Evolutionary conservation across 2,888 invertebrate species (phyloP).

Genomic region (Metalampra italica): DNA sequence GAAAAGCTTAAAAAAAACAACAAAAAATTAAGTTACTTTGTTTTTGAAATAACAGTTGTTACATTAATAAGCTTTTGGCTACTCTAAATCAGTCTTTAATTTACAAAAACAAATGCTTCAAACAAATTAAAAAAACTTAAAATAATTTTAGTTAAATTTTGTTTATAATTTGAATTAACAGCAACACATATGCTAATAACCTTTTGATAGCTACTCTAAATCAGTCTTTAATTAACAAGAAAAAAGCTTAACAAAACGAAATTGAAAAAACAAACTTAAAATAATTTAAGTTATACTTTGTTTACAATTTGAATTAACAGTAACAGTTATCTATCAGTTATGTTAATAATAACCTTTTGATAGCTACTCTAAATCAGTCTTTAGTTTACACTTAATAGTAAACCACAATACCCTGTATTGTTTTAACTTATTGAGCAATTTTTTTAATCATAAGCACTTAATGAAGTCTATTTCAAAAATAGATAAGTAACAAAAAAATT

Average conservation of each 20-base stretch:
- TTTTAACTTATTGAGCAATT: background rate
- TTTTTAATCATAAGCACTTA: background rate
- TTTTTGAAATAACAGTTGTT: too few species aligned
- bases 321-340: background rate
- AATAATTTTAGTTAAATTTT: background rate
- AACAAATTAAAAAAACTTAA: background rate
- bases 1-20: too few species aligned
- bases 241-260: too few species aligned
- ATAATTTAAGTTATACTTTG: background rate
- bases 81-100: slow-evolving; percentile 12
- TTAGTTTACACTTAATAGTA: slow-evolving; percentile 4
- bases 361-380: slow-evolving; percentile 7
- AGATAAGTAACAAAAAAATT: slow-evolving; percentile 13
- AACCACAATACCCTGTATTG: slow-evolving; percentile 10
- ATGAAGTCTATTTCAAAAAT: background rate
- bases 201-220: background rate
- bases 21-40: too few species aligned
- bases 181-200: background rate
- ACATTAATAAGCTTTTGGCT: too few species aligned
- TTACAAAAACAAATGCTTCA: background rate
- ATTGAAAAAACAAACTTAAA: too few species aligned
- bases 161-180: background rate
- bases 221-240: slow-evolving; percentile 10
- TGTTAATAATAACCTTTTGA: too few species aligned
- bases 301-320: background rate